phyloP scores from a whole-genome alignment of 1,140 invertebrate species.

The Nephila pilipes region DNA sequence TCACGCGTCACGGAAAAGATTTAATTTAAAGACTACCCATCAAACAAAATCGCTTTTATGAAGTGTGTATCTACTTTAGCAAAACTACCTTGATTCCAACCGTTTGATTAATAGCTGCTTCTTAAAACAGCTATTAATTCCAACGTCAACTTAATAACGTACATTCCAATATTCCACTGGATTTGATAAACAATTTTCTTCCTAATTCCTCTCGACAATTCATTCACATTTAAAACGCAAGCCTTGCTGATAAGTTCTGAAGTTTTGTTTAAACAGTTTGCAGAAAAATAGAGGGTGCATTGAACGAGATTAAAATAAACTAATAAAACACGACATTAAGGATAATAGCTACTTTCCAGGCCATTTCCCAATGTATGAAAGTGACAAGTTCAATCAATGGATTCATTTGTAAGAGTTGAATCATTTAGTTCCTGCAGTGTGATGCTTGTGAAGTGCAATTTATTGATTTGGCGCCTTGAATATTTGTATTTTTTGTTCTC shows the following conservation, averaged over 20 bases:
- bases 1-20: too few relatives aligned
- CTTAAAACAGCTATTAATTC: not conserved
- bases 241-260: not conserved
- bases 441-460: not conserved
- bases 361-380: not conserved
- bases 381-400: constrained; percentile 3
- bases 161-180: not conserved
- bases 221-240: not conserved
- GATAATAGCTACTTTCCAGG: constrained; percentile 4
- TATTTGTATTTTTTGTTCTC: not conserved
- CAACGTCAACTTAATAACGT: not conserved
- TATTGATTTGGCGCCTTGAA: not conserved
- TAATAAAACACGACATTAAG: constrained; percentile 9
- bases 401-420: not conserved
- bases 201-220: not conserved
- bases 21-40: not conserved
- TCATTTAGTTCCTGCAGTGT: not conserved
- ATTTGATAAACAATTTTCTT: not conserved
- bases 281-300: not conserved
- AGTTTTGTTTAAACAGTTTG: constrained; percentile 7
- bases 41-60: constrained; percentile 1
- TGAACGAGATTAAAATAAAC: not conserved
- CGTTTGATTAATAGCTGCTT: not conserved
- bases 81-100: not conserved
- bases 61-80: not conserved